Percentiles rank a stretch among this genome's conserved stretches.
These are phyloP conservation scores for Silurus meridionalis DNA, from an alignment of 2,113 vertebrate species.

Conservation along the genomic window DNA sequence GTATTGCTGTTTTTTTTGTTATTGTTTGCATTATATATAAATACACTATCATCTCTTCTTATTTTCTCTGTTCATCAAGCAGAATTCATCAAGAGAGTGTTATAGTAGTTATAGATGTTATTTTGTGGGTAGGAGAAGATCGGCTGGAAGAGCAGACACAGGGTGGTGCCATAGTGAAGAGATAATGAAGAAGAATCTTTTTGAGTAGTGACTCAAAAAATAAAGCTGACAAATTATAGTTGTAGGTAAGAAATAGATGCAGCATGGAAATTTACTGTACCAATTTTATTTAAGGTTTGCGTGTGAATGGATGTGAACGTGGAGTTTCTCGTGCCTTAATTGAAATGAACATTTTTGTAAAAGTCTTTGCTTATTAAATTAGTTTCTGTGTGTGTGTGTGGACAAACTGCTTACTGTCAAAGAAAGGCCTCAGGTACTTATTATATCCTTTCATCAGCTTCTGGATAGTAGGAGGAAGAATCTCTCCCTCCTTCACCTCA, in stretches of 20 bases:
- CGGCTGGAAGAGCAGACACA: neutral
- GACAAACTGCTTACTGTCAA: slow-evolving; percentile 81
- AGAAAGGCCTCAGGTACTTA: slow-evolving; percentile 90
- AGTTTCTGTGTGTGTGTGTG: neutral
- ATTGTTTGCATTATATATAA: neutral
- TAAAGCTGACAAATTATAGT: neutral
- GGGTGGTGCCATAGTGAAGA: neutral
- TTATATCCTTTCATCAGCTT: slow-evolving; percentile 91
- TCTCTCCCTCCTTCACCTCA: slow-evolving; percentile 72
- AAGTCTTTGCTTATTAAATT: neutral
- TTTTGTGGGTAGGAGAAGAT: neutral
- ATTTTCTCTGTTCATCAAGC: neutral
- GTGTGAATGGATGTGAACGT: neutral
- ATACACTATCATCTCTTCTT: neutral
- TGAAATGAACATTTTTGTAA: no score
- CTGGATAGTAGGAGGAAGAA: slow-evolving; percentile 86
- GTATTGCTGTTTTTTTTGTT: neutral
- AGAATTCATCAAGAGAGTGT: slow-evolving; percentile 1
- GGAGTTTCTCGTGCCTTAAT: neutral
- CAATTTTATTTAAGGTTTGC: neutral
- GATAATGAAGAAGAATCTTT: slow-evolving; percentile 8
- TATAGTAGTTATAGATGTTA: neutral
- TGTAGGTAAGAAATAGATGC: neutral
- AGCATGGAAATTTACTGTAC: neutral
- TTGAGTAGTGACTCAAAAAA: neutral